phyloP scores from a whole-genome alignment of 1,140 invertebrate genomes.

The Drosophila auraria region DNA sequence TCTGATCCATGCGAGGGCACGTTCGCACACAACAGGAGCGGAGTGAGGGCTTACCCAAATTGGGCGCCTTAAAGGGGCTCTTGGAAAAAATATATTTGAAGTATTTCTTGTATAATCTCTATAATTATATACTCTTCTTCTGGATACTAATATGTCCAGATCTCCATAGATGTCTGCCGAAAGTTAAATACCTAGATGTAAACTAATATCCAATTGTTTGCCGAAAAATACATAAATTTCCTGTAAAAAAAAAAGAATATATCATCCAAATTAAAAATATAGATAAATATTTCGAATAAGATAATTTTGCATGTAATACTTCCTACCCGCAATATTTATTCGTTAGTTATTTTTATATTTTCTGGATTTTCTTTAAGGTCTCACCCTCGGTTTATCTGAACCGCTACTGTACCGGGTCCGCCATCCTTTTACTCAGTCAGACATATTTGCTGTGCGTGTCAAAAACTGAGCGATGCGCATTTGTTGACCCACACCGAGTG shows the following conservation, averaged over 20 bases:
- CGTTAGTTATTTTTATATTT: background rate
- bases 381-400: background rate
- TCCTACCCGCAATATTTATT: background rate
- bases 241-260: too few relatives aligned
- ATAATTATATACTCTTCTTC: too few relatives aligned
- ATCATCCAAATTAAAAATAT: too few relatives aligned
- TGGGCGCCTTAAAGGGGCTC: background rate
- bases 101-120: background rate
- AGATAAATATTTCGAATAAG: too few relatives aligned
- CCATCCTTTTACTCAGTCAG: slow-evolving; percentile 15
- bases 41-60: too few relatives aligned
- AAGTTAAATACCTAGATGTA: background rate
- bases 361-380: background rate
- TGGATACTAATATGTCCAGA: too few relatives aligned
- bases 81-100: background rate
- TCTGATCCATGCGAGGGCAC: slow-evolving; percentile 38
- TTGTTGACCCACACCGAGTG: slow-evolving; percentile 23
- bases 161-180: too few relatives aligned
- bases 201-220: too few relatives aligned
- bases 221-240: too few relatives aligned
- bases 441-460: slow-evolving; percentile 72
- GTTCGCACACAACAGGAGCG: slow-evolving; percentile 39
- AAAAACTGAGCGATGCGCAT: slow-evolving; percentile 71
- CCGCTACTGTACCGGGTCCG: slow-evolving; percentile 16
- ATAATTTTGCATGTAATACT: too few relatives aligned